Conservation (phyloP, 2,888 invertebrate species). For the Aleiodes leptofemur region DNA sequence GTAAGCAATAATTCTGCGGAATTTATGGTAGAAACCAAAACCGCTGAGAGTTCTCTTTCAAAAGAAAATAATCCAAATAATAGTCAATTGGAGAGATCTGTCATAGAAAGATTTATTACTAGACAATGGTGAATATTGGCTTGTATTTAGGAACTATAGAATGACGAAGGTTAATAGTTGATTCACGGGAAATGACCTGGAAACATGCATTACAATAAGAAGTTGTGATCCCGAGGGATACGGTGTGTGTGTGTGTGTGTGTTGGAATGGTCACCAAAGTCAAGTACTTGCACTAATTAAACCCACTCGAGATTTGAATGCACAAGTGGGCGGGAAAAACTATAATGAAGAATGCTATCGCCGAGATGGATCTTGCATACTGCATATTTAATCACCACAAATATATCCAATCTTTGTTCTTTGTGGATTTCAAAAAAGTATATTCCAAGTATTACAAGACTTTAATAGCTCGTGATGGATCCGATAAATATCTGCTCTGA, state of each 20-base stretch:
- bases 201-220: neutral
- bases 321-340: neutral
- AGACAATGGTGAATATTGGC: neutral
- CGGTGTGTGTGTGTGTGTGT: no score
- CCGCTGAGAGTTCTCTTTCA: no score
- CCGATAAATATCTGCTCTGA: no score
- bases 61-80: no score
- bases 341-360: constrained; percentile 16
- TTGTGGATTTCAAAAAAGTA: no score
- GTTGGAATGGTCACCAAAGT: constrained; percentile 2
- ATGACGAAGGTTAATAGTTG: constrained; percentile 9
- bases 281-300: constrained; percentile 8
- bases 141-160: neutral
- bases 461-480: no score
- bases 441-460: no score
- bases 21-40: no score
- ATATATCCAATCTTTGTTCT: neutral
- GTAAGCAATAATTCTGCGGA: no score
- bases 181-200: constrained; percentile 3
- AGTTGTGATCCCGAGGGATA: neutral
- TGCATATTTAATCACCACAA: neutral
- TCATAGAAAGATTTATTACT: neutral
- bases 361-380: constrained; percentile 6
- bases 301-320: constrained; percentile 6
- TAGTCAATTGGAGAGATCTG: no score